Evolutionary conservation across 1,140 invertebrate species (phyloP).

Genomic region (Drosophila seguyi): DNA sequence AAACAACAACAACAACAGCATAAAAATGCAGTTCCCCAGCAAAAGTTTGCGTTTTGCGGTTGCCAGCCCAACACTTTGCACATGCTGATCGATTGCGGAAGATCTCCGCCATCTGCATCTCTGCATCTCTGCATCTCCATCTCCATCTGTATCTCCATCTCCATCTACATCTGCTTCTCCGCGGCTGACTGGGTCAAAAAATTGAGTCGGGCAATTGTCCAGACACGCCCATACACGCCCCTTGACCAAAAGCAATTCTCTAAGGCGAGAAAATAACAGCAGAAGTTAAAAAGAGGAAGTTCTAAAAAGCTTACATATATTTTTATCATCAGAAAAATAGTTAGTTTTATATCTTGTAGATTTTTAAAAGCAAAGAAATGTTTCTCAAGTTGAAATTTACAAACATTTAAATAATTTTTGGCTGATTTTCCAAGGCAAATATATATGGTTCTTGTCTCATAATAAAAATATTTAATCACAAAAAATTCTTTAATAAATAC

Average conservation of each 20-base stretch:
- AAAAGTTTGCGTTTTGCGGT: slow-evolving; percentile 32
- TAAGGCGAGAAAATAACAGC: neutral
- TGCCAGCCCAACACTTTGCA: slow-evolving; percentile 51
- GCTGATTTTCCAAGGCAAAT: too few relatives aligned
- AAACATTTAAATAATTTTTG: neutral
- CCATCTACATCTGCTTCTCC: slow-evolving; percentile 16
- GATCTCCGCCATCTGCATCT: slow-evolving; percentile 43
- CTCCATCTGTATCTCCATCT: slow-evolving; percentile 24
- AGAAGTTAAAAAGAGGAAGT: neutral
- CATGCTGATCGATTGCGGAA: slow-evolving; percentile 56
- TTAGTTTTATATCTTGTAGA: too few relatives aligned
- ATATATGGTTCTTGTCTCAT: neutral
- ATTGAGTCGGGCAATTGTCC: slow-evolving; percentile 30
- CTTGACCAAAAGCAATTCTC: slow-evolving; percentile 54
- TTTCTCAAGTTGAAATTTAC: neutral
- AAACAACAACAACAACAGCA: slow-evolving; percentile 40
- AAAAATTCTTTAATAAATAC: neutral
- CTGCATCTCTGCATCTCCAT: slow-evolving; percentile 34
- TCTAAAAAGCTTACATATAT: neutral
- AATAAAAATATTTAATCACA: neutral
- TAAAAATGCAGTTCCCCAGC: slow-evolving; percentile 32
- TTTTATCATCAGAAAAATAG: neutral
- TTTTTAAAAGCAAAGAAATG: neutral
- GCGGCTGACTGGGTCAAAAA: slow-evolving; percentile 51
- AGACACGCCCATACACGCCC: slow-evolving; percentile 42